These are phyloP conservation scores for Limosa lapponica DNA, from an alignment of 2,797 vertebrate species.

Conservation along the genomic window DNA sequence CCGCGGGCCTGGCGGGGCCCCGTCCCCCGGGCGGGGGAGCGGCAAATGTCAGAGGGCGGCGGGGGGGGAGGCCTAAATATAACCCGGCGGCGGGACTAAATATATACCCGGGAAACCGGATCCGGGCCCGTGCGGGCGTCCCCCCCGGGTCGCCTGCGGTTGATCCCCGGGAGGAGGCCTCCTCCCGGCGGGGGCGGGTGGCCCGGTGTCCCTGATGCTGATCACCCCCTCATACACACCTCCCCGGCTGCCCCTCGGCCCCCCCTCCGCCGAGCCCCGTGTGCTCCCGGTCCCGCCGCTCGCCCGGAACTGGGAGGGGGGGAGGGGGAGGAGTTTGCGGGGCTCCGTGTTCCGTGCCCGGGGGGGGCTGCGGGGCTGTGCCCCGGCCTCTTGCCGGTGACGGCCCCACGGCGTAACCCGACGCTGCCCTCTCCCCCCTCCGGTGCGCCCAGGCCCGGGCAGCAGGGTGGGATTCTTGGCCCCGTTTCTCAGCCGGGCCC, in stretches of 20 bases:
- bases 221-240: neutral
- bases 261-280: too few relatives aligned
- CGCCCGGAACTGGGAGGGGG: too few relatives aligned
- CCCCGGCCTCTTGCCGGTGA: neutral
- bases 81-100: neutral
- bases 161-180: neutral
- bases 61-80: conserved; percentile 40
- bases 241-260: neutral
- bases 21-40: neutral
- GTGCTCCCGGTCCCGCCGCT: accelerated
- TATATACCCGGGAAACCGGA: conserved; percentile 46
- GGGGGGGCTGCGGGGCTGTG: too few relatives aligned
- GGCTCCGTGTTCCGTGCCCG: accelerated
- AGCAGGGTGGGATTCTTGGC: neutral
- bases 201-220: neutral
- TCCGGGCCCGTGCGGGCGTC: neutral
- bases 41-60: conserved; percentile 66
- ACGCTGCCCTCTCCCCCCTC: neutral
- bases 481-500: neutral
- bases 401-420: accelerated
- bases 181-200: neutral
- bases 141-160: too few relatives aligned
- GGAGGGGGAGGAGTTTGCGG: neutral
- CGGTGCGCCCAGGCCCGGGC: neutral
- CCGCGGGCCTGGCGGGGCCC: neutral